phyloP scores from a whole-genome alignment of 2,113 vertebrate species.

The Aptenodytes patagonicus region DNA sequence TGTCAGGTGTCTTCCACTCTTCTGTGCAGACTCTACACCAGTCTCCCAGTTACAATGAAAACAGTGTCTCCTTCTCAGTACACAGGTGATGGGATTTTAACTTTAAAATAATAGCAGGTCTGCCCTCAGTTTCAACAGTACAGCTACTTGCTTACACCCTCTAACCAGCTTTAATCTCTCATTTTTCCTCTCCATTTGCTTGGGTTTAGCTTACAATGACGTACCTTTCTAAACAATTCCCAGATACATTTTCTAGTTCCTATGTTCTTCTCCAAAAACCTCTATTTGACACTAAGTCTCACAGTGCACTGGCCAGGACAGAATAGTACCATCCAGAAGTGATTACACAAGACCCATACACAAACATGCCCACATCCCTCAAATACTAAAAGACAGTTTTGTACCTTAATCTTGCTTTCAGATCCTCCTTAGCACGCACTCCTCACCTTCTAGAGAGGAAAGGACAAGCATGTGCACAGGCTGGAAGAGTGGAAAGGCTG shows the following conservation, averaged over 20 bases:
- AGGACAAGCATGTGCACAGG: fast-evolving
- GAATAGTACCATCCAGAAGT: neutral
- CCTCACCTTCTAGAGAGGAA: neutral
- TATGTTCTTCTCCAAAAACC: neutral
- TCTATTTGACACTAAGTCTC: neutral
- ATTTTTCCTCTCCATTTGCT: neutral
- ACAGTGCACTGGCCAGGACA: neutral
- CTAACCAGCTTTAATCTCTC: neutral
- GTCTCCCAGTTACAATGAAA: neutral
- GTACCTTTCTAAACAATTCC: neutral
- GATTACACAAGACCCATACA: neutral
- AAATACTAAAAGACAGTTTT: neutral
- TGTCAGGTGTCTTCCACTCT: neutral
- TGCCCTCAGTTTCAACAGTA: neutral
- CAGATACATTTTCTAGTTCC: neutral
- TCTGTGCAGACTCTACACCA: neutral
- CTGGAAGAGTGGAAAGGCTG: neutral
- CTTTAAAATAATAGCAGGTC: neutral
- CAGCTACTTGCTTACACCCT: neutral
- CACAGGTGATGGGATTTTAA: neutral
- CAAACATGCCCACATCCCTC: neutral
- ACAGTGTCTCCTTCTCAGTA: neutral
- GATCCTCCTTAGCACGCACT: neutral
- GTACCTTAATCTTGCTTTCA: neutral
- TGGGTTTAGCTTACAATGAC: neutral